Base-by-base conservation (phyloP, 2,888 invertebrate genomes). In the Ormyrus labotus region DNA sequence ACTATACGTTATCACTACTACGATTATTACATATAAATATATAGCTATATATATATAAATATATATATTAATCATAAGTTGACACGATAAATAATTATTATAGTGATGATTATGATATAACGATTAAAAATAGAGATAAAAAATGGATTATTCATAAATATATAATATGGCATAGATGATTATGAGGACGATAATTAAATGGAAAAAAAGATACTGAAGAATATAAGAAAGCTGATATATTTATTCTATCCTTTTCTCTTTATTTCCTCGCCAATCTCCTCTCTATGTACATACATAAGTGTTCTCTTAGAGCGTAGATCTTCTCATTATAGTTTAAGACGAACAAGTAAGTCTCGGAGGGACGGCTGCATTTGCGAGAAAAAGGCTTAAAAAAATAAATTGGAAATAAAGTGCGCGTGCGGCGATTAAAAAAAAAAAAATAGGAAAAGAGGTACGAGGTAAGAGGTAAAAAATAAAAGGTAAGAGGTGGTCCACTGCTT, bases 61-160 rank as follows among this genome's bases (percentile, higher is more conserved):
- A 85, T 84, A 87, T 87, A 87, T 87, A 87, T 86, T 87, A 87
- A 88, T 87, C 85, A 87, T 89, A 89, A 89, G 89, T 89, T 88
- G 87, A 88, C 87, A 89, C 86, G 84, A 85, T 80, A 67, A 77
- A 76, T 87, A 86, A 88, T 87, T 82, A 87, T 83, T 86, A 87
- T 85, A 85, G 88, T 85, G 76, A 19, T 19, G 19, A 87, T 85
- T 84, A 87, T 82, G 75, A 79, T 83, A 84, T 87, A 87, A 80
- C 65, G 61, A 78, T 80, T 65, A 63, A 79, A 70, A 69, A 73
- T 82, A 82, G 82, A 77, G 76, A 77, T 77, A 70, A 69, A 78
- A 72, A 65, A 47, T 82, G 77, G 68, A 74, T 72, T 79, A 82
- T 76, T 76, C 61, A 74, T 82, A 75, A 75, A 77, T 75, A 82